Conservation (phyloP, 1,140 invertebrate species). For the Lepidurus packardi region DNA sequence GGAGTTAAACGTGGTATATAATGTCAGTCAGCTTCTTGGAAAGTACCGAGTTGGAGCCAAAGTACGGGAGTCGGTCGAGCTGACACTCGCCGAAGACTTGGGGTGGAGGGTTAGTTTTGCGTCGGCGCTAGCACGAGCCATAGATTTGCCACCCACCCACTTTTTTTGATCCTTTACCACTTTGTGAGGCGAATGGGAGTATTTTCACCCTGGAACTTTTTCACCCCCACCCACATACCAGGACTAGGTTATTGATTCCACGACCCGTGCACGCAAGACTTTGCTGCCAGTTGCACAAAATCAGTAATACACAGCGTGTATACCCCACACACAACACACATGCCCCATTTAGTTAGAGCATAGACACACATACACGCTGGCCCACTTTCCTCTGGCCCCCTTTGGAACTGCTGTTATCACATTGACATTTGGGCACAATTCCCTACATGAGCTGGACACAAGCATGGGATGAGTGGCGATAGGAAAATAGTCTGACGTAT, state of each 20-base stretch:
- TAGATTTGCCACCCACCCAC: not conserved
- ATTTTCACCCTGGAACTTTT: not conserved
- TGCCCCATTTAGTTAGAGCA: not conserved
- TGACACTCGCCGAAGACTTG: not conserved
- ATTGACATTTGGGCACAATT: too few relatives aligned
- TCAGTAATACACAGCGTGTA: not conserved
- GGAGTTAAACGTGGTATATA: not conserved
- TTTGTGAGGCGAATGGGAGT: not conserved
- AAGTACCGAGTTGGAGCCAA: conserved; percentile 10
- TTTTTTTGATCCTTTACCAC: not conserved
- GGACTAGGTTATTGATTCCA: conserved; percentile 1
- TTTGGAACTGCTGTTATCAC: too few relatives aligned
- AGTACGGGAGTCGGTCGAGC: not conserved
- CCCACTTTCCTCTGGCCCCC: too few relatives aligned
- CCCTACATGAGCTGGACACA: too few relatives aligned
- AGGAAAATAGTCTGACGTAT: too few relatives aligned
- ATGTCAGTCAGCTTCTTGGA: conserved; percentile 13
- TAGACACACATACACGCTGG: not conserved
- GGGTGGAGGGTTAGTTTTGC: not conserved
- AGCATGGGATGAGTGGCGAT: too few relatives aligned
- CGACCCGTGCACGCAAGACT: not conserved
- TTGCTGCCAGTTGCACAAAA: conserved; percentile 13
- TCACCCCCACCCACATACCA: conserved; percentile 2
- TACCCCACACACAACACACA: not conserved
- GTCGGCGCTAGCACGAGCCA: not conserved